A percentile compares a stretch with the other conserved stretches of the same genome.
phyloP scores from a whole-genome alignment of 2,888 invertebrate genomes.

The Synanthedon andrenaeformis region DNA sequence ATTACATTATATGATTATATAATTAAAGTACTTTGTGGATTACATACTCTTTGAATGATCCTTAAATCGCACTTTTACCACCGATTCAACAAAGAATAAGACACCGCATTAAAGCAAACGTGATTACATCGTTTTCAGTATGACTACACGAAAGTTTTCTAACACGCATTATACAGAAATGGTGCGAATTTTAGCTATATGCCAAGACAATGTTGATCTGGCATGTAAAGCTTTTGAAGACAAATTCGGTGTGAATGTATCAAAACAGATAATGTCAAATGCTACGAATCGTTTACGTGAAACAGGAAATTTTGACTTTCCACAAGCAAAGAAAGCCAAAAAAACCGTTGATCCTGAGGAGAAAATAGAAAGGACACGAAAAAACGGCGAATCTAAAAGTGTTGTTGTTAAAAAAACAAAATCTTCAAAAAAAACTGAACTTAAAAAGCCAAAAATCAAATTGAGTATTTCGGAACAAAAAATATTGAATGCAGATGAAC shows the following conservation, averaged over 20 bases:
- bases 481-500: background rate
- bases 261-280: background rate
- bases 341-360: background rate
- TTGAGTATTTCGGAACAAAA: background rate
- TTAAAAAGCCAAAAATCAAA: background rate
- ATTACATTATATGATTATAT: too few relatives aligned
- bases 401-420: background rate
- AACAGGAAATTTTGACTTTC: background rate
- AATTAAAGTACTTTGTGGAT: too few relatives aligned
- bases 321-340: background rate
- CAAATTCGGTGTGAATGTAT: background rate
- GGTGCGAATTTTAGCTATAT: background rate
- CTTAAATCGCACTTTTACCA: too few relatives aligned
- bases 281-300: slow-evolving; percentile 10
- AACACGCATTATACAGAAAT: background rate
- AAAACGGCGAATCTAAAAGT: background rate
- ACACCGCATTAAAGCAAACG: too few relatives aligned
- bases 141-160: background rate
- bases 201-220: background rate
- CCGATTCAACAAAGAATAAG: too few relatives aligned
- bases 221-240: background rate
- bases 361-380: background rate
- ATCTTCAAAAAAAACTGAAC: background rate
- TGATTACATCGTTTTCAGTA: too few relatives aligned
- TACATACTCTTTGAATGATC: too few relatives aligned